phyloP scores from a whole-genome alignment of 2,797 vertebrate species.

The Sebastes goodei region DNA sequence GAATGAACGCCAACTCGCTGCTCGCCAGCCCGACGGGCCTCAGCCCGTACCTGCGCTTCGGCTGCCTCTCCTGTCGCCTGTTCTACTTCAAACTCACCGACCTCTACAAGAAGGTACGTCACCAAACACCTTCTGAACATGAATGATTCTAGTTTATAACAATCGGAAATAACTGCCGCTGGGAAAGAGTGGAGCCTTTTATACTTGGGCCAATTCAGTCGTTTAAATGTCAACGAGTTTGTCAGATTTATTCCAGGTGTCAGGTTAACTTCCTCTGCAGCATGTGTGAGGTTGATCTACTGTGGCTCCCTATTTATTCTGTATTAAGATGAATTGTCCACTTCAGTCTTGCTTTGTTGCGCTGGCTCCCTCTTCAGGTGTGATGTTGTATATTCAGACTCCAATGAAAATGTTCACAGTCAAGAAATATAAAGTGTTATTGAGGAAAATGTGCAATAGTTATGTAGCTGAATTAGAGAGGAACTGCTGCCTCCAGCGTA shows the following conservation, averaged over 20 bases:
- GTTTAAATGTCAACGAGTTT: background rate
- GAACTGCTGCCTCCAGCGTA: fast-evolving
- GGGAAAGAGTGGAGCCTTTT: background rate
- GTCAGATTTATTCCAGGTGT: background rate
- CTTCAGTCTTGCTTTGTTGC: background rate
- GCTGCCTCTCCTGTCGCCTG: slow-evolving; percentile 95
- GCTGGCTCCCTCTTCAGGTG: background rate
- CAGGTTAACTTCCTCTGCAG: background rate
- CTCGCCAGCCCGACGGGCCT: slow-evolving; percentile 95
- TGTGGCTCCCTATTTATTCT: background rate
- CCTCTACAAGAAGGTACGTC: slow-evolving; percentile 91
- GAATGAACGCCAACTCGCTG: slow-evolving; percentile 96
- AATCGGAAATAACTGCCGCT: background rate
- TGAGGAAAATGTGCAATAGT: background rate
- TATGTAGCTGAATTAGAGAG: background rate
- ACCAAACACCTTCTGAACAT: background rate
- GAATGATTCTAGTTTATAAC: background rate
- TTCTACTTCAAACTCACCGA: slow-evolving; percentile 98
- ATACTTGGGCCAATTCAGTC: background rate
- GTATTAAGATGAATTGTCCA: background rate
- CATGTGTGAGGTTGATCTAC: background rate
- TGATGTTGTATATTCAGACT: background rate
- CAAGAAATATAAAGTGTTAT: background rate
- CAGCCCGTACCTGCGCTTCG: slow-evolving; percentile 95
- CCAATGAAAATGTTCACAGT: background rate